phyloP scores from a whole-genome alignment of 1,140 invertebrate species.

The Ylistrum balloti region DNA sequence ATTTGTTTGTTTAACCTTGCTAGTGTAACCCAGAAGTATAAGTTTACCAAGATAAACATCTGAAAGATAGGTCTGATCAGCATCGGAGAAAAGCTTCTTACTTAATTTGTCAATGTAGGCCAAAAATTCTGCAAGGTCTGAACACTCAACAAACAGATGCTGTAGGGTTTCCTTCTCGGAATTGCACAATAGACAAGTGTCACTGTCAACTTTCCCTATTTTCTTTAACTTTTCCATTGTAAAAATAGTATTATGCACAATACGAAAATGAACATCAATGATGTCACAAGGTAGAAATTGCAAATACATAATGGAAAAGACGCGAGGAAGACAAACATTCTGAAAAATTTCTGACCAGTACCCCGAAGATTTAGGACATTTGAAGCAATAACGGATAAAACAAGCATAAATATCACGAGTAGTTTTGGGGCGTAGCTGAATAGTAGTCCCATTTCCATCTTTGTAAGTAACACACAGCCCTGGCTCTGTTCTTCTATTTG shows the following conservation, averaged over 20 bases:
- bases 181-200: neutral
- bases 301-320: neutral
- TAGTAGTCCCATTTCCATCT: neutral
- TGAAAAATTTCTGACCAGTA: neutral
- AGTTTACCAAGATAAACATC: neutral
- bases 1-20: neutral
- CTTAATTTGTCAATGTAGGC: neutral
- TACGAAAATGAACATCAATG: neutral
- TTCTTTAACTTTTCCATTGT: conserved; percentile 2
- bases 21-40: neutral
- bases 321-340: neutral
- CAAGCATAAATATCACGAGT: neutral
- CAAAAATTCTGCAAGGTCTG: neutral
- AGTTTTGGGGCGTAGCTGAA: neutral
- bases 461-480: neutral
- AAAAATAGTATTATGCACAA: neutral
- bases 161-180: neutral
- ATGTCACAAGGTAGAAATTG: neutral
- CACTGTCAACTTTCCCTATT: neutral
- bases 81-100: neutral
- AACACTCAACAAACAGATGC: neutral
- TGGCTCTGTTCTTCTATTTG: neutral
- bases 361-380: neutral
- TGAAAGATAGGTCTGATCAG: neutral
- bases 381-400: neutral